Evolutionary conservation across 2,113 vertebrate species (phyloP).

Genomic region (Oostethus manadensis): DNA sequence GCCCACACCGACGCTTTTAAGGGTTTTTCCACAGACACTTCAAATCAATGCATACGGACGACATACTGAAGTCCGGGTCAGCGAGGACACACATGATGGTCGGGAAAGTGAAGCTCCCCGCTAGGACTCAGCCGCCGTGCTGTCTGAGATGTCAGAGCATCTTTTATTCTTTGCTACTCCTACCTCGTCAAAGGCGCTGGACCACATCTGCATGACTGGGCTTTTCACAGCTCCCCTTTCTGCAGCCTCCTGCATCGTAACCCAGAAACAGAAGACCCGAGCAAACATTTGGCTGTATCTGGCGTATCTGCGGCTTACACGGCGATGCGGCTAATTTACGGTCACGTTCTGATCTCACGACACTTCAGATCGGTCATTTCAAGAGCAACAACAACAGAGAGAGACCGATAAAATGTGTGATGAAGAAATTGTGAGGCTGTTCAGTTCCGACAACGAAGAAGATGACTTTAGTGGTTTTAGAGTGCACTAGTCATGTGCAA

Average conservation of each 20-base stretch:
- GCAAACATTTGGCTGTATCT: not conserved
- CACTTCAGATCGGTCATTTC: no score
- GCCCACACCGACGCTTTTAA: not conserved
- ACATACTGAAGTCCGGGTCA: constrained; percentile 46
- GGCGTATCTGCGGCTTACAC: no score
- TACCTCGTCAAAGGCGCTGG: constrained; percentile 86
- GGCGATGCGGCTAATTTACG: no score
- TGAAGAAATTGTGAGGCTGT: no score
- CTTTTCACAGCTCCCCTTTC: constrained; percentile 10
- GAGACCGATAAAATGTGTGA: no score
- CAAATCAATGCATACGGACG: no score
- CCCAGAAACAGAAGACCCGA: not conserved
- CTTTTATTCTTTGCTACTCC: not conserved
- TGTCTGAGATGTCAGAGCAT: constrained; percentile 47
- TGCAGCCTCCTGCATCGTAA: constrained; percentile 53
- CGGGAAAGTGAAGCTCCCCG: constrained; percentile 46
- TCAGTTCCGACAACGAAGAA: no score
- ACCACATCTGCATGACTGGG: constrained; percentile 62
- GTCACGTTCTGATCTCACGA: no score
- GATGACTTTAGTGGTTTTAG: no score
- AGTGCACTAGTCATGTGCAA: no score
- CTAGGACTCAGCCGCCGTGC: constrained; percentile 44
- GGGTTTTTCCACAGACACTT: not conserved
- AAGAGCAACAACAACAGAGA: no score
- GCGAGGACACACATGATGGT: constrained; percentile 20